Base-by-base conservation (phyloP, 1,140 invertebrate genomes). In the Stegodyphus mimosarum region DNA sequence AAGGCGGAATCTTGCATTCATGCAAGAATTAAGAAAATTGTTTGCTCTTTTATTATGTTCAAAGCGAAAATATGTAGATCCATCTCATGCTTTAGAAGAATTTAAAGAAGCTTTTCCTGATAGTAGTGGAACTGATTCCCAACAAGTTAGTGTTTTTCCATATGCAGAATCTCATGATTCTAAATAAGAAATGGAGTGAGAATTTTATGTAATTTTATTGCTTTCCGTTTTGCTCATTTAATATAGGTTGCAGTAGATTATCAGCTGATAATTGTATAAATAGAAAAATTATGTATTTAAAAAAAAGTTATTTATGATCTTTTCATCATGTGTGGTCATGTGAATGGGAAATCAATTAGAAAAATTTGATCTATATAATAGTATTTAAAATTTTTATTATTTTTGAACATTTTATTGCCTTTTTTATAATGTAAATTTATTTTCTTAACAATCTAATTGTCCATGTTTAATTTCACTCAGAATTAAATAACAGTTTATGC, bases 1-100 rank as follows among this genome's bases (percentile, higher is more conserved):
- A 50, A 88, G 87, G 67, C 88, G 89, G 77, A 91, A 90, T 85
- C 77, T 90, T 4, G 73, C 89, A 7, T 92, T 92, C 87, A 91
- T 91, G 89, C 81, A 88, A 52, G 91, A 92, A 86, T 87, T 92
- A 71, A 88, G 91, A 9, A 89, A 90, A 71, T 86, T 92, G 52
- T 92, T 92, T 90, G 90, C 90, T 49, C 88, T 92, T 72, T 90
- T 92, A 90, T 87, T 92, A 52, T 90, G 89, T 33, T 90, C 91
- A 4, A 88, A 90, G 49, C 89, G 90, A 72, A 92, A 92, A 84
- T 91, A 92, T 89, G 91, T 92, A n/a, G 91, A 92, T 88, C 92
- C 92, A 6, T 91, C 90, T 51, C 89, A 90, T 81, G 90, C 91
- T 78, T 90, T 92, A 17, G 90, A 91, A 77, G 91, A 92, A 67